Percentiles rank a stretch among this genome's conserved stretches.
phyloP scores from a whole-genome alignment of 2,888 invertebrate species.

The Diarsia dahlii region DNA sequence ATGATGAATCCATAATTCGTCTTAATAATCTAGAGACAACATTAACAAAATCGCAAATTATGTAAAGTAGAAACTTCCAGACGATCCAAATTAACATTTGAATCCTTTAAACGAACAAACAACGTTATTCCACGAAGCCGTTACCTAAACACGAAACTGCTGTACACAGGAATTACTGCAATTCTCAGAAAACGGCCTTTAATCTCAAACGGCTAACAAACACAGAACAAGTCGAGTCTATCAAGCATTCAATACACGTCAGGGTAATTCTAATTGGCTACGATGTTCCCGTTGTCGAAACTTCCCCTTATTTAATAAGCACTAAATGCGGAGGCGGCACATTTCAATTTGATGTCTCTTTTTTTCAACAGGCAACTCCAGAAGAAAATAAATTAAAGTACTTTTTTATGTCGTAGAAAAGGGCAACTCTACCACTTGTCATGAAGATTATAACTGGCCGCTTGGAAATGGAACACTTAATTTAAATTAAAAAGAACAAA shows the following conservation, averaged over 20 bases:
- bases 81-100: slow-evolving; percentile 4
- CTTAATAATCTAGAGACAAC: not conserved
- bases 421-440: slow-evolving; percentile 48
- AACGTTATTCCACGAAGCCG: slow-evolving; percentile 11
- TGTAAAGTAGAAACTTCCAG: not conserved
- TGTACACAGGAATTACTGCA: slow-evolving; percentile 18
- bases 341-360: slow-evolving; percentile 59
- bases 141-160: slow-evolving; percentile 14
- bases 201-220: slow-evolving; percentile 42
- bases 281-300: slow-evolving; percentile 45
- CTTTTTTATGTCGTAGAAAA: slow-evolving; percentile 59
- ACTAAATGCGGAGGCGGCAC: slow-evolving; percentile 36
- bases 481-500: slow-evolving; percentile 62
- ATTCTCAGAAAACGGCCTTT: slow-evolving; percentile 29
- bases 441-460: slow-evolving; percentile 53
- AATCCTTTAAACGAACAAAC: slow-evolving; percentile 9
- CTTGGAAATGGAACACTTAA: slow-evolving; percentile 52
- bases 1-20: not conserved
- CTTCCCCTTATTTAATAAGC: slow-evolving; percentile 59
- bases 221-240: slow-evolving; percentile 44
- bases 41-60: not conserved
- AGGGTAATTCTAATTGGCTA: slow-evolving; percentile 60
- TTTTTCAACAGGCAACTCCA: slow-evolving; percentile 47
- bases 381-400: slow-evolving; percentile 60
- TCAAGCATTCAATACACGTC: slow-evolving; percentile 59